A percentile compares a stretch with the other conserved stretches of the same genome.
Conservation (phyloP, 2,797 vertebrate species). For the Dicrostonyx torquatus region DNA sequence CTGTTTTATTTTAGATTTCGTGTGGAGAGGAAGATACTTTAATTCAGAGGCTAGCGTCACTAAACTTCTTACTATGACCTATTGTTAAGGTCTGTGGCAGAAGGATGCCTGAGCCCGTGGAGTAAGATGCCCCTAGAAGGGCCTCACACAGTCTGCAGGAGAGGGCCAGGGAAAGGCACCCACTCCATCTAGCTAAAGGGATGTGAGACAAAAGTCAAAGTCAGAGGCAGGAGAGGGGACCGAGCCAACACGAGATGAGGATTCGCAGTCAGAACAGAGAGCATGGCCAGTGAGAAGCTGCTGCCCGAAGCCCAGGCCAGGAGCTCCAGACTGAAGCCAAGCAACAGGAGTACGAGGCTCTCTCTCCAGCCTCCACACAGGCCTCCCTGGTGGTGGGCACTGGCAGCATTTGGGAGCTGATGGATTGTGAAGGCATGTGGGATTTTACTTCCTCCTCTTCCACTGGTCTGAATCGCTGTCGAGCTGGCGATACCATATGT, state of each 20-base stretch:
- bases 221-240: background rate
- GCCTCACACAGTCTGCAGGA: background rate
- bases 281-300: background rate
- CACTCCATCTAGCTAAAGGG: background rate
- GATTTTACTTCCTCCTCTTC: constrained; percentile 1
- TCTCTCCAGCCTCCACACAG: background rate
- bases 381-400: background rate
- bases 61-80: background rate
- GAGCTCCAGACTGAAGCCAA: background rate
- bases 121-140: background rate
- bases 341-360: background rate
- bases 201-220: background rate
- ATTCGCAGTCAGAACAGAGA: background rate
- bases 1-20: constrained; percentile 33
- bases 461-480: background rate
- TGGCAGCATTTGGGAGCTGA: background rate
- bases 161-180: background rate
- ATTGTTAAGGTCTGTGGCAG: background rate
- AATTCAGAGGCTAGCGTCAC: background rate
- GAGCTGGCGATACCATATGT: background rate
- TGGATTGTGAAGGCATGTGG: background rate
- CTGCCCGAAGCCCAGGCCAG: background rate
- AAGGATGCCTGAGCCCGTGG: background rate
- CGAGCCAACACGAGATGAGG: background rate
- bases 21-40: background rate